Evolutionary conservation across 1,140 invertebrate genomes (phyloP), one percentile per base, ranked within the genome.

Genomic region (Vanessa tameamea): DNA sequence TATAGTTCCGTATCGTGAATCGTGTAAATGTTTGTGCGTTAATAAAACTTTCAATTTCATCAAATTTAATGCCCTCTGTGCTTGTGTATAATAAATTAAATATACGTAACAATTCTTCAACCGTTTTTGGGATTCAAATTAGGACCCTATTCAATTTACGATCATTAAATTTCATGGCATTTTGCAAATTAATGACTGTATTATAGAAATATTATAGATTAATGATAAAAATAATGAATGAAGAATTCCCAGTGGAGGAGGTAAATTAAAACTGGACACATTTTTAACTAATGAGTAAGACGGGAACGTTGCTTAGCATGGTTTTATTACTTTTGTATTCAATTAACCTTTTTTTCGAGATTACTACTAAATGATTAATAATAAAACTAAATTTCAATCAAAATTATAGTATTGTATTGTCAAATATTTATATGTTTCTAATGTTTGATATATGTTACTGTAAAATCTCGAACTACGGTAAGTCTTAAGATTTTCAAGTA

Each of bases 141-240:
- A 53, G 7, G 0, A n/a, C 16, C 8, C n/a, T 8, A 16, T 53
- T 16, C 0, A 15, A n/a, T 20, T 6, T 53, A 53, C 7, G 0
- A n/a, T n/a, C 15, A 53, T 53, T n/a, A n/a, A 53, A 53, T 53
- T 1, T 2, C n/a, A 53, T 16, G 15, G 4, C n/a, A 20, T 16
- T 53, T 53, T 53, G 50, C 50, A 53, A 53, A 53, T 53, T 53
- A 53, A 53, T 53, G 50, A 53, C n/a, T 53, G n/a, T 51, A n/a
- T 16, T 8, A 53, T 43, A 43, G 6, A 43, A 43, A 43, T 43
- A 43, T 43, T 43, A 43, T 43, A 8, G 37, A n/a, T n/a, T 53
- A 53, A 53, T n/a, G n/a, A 53, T 53, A 16, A 16, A 53, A 53
- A 53, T n/a, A 50, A 14, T 50, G 15, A 53, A n/a, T 20, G 0